phyloP scores from a whole-genome alignment of 2,113 vertebrate genomes.

The Copsychus sechellarum region DNA sequence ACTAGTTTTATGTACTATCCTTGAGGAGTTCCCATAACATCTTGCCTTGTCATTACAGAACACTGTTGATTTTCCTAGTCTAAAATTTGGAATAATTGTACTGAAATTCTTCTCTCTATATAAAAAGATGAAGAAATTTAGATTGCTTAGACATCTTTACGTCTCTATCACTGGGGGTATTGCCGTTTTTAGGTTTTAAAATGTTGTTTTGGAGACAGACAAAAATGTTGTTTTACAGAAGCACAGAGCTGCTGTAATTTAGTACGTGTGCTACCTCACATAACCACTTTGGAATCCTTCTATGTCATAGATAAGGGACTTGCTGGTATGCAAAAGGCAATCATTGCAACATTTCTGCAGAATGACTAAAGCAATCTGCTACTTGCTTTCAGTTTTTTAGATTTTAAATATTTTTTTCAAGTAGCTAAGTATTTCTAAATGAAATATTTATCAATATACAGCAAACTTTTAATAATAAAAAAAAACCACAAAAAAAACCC shows the following conservation, averaged over 20 bases:
- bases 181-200: not conserved
- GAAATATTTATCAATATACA: not conserved
- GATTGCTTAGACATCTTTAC: not conserved
- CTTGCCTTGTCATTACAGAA: not conserved
- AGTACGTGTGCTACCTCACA: accelerated
- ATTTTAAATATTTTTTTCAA: not conserved
- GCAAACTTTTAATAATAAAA: not conserved
- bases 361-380: not conserved
- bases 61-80: not conserved
- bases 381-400: not conserved
- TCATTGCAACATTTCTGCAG: not conserved
- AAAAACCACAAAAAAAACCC: not conserved
- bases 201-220: not conserved
- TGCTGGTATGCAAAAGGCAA: not conserved
- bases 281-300: not conserved
- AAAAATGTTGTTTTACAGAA: not conserved
- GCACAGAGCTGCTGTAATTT: not conserved
- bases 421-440: not conserved
- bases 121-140: not conserved
- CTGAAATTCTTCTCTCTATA: not conserved
- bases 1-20: not conserved
- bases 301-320: not conserved
- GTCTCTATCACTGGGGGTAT: not conserved
- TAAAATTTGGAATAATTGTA: not conserved
- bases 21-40: not conserved